Evolutionary conservation across 2,888 invertebrate genomes (phyloP), one percentile per base, ranked within the genome.

Genomic region (Cantharis rustica): DNA sequence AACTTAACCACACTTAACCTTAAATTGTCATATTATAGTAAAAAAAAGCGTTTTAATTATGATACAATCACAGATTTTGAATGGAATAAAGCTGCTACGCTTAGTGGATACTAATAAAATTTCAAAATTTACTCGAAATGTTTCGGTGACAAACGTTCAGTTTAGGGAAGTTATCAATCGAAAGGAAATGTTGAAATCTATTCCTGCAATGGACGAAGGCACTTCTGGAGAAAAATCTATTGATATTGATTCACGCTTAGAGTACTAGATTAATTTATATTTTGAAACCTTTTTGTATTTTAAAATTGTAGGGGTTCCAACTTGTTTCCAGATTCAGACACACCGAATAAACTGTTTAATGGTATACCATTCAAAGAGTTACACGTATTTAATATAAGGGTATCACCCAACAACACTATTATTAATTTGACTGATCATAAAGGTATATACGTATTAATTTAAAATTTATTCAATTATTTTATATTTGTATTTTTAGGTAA

Each of bases 361-460:
- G 96, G 96, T 0, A 88, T 93, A 0, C 91, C 92, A 1, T 98
- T 93, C 86, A 92, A 93, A 85, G 93, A 96, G 69, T 85, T 98
- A 71, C 97, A 97, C 0, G 91, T 98, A 75, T 92, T 95, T 82
- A 94, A 96, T 87, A 93, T 98, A 68, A 91, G 93, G 84, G 94
- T 95, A 0, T 93, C 94, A 10, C 91, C 91, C 77, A 98, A 98
- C 89, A 98, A 98, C 87, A 98, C 98, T 10, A 93, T 97, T 75
- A 90, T 98, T 75, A 90, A 91, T 10, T 86, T 97, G 61, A 93
- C 95, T 0, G 93, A 96, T 87, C 85, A 89, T 76, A 91, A 91
- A 86, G 96, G 96, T 88, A 87, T 83, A 2, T 9, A 10, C 10
- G 0, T 64, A 26, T 23, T 11, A 62, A 3, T 68, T 23, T 68